These are phyloP conservation scores for Tenthredo distinguenda DNA, from an alignment of 2,888 invertebrate species.

Conservation along the genomic window DNA sequence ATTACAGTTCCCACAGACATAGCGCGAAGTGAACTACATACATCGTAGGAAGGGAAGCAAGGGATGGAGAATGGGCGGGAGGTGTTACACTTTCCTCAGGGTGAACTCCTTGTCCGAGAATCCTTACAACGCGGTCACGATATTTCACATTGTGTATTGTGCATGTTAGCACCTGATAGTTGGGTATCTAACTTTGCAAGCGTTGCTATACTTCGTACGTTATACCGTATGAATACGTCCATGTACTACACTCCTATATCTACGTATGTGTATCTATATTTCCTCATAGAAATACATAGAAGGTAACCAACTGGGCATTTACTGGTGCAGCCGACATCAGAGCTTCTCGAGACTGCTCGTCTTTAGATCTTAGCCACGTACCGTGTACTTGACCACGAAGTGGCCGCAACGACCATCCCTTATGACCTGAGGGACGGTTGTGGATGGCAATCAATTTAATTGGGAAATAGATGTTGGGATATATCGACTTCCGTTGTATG, in stretches of 20 bases:
- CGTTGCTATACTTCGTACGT: neutral
- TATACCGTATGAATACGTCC: constrained; percentile 25
- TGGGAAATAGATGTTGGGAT: neutral
- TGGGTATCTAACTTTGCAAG: constrained; percentile 40
- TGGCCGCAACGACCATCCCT: constrained; percentile 13
- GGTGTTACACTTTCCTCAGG: constrained; percentile 14
- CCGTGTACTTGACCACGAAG: constrained; percentile 48
- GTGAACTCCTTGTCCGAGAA: constrained; percentile 46
- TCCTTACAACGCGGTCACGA: constrained; percentile 36
- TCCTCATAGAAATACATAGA: neutral
- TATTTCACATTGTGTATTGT: constrained; percentile 43
- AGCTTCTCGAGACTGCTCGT: constrained; percentile 15
- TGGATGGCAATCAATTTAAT: neutral
- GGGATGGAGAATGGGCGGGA: neutral
- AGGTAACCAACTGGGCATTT: constrained; percentile 18
- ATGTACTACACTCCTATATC: neutral
- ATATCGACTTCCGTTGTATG: neutral
- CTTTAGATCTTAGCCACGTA: constrained; percentile 39
- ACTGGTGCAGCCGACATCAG: constrained; percentile 10
- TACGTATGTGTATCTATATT: neutral
- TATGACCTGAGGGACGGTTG: neutral
- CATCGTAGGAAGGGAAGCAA: neutral
- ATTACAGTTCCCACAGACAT: neutral
- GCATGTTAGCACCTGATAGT: constrained; percentile 46
- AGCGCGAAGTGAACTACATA: neutral